phyloP scores from a whole-genome alignment of 2,113 vertebrate genomes.

The Psophia crepitans region DNA sequence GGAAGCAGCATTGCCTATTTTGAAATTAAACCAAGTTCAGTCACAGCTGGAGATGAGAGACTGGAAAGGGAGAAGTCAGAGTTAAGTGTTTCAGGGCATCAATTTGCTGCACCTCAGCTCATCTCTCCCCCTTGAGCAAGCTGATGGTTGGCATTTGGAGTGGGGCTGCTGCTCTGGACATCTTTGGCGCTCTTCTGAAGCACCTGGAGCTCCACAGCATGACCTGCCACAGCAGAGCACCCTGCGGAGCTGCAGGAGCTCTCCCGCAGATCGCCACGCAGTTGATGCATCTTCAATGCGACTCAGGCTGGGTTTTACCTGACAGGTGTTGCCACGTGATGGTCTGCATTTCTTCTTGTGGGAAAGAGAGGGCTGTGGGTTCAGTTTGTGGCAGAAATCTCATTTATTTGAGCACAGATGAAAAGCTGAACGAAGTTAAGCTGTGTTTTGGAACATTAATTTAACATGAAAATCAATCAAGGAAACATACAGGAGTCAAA shows the following conservation, averaged over 20 bases:
- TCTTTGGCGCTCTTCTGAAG: neutral
- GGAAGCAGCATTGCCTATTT: neutral
- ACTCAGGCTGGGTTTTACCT: neutral
- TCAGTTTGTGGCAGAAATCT: neutral
- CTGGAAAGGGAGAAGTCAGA: neutral
- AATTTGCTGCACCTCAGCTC: neutral
- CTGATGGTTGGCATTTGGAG: neutral
- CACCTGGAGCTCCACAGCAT: neutral
- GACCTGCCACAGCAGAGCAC: neutral
- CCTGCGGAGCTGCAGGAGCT: neutral
- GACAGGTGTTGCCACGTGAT: neutral
- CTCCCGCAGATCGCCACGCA: neutral
- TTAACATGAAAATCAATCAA: conserved; percentile 25
- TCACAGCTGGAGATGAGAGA: neutral
- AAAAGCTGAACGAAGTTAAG: neutral
- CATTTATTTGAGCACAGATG: neutral
- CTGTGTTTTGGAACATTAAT: neutral
- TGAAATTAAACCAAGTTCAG: neutral
- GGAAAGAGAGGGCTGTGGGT: neutral
- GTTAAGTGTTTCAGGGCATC: neutral
- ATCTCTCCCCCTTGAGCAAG: neutral
- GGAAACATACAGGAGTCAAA: neutral
- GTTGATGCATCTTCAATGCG: neutral
- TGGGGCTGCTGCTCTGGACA: neutral
- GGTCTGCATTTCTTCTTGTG: conserved; percentile 25